Evolutionary conservation across 2,888 invertebrate genomes (phyloP).

Genomic region (Hirtodrosophila alboralis): DNA sequence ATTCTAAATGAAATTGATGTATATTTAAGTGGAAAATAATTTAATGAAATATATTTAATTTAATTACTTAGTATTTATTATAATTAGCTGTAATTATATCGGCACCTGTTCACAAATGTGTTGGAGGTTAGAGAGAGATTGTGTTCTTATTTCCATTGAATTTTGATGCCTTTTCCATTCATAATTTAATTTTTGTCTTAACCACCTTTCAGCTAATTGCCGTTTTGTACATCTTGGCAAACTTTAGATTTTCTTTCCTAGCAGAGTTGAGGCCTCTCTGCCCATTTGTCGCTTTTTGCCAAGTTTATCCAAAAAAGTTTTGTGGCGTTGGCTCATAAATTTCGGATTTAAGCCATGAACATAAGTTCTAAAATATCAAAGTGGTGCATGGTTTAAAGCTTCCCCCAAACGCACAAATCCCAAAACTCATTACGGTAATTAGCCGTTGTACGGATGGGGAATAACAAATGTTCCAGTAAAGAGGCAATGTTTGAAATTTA

Average conservation of each 20-base stretch:
- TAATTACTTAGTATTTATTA: too few relatives aligned
- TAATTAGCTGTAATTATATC: too few relatives aligned
- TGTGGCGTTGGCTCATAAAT: conserved; percentile 62
- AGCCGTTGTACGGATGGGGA: conserved; percentile 38
- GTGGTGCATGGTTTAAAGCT: conserved; percentile 30
- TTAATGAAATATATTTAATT: too few relatives aligned
- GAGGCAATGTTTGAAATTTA: conserved; percentile 32
- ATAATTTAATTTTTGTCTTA: conserved; percentile 3
- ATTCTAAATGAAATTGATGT: too few relatives aligned
- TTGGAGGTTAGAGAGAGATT: too few relatives aligned
- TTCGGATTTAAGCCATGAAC: conserved; percentile 63
- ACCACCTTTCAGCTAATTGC: conserved; percentile 56
- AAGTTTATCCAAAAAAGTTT: conserved; percentile 59
- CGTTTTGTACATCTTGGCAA: conserved; percentile 30
- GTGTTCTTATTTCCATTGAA: neutral
- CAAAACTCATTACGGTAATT: conserved; percentile 75
- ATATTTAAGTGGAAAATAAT: too few relatives aligned
- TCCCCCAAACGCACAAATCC: conserved; percentile 43
- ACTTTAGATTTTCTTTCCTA: conserved; percentile 49
- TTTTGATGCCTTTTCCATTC: neutral
- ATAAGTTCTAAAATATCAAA: conserved; percentile 60
- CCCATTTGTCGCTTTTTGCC: conserved; percentile 10
- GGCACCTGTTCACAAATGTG: too few relatives aligned
- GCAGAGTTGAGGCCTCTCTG: conserved; percentile 32
- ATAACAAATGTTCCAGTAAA: neutral